Evolutionary conservation across 1,140 invertebrate species (phyloP).

Genomic region (Heliconius himera): DNA sequence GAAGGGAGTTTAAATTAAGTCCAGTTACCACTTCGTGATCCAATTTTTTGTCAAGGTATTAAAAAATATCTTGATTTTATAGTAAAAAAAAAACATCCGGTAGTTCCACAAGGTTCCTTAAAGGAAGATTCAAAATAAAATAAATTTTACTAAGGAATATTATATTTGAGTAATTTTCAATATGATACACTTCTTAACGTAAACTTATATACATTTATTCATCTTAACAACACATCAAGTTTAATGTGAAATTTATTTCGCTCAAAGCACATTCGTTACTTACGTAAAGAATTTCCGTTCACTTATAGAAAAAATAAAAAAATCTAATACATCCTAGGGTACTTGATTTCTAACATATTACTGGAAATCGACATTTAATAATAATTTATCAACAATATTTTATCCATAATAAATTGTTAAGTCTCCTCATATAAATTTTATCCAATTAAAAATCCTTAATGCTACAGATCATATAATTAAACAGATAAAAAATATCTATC

Average conservation of each 20-base stretch:
- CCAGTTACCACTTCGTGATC: too few relatives aligned
- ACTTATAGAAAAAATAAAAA: conserved; percentile 26
- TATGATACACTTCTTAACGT: conserved; percentile 64
- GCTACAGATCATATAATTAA: conserved; percentile 6
- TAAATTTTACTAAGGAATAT: conserved; percentile 57
- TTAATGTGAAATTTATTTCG: conserved; percentile 21
- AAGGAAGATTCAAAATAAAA: not conserved
- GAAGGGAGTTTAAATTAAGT: too few relatives aligned
- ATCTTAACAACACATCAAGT: conserved; percentile 31
- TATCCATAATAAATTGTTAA: not conserved
- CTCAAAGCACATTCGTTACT: conserved; percentile 12
- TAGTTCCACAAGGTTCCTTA: too few relatives aligned
- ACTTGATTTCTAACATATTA: conserved; percentile 7
- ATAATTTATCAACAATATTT: conserved; percentile 7
- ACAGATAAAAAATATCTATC: conserved; percentile 6
- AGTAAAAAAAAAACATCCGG: too few relatives aligned
- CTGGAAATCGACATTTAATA: conserved; percentile 10
- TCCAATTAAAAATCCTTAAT: not conserved
- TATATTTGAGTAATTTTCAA: conserved; percentile 72
- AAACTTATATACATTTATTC: conserved; percentile 54
- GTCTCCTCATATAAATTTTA: conserved; percentile 7
- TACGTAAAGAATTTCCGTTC: conserved; percentile 12
- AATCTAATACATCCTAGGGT: conserved; percentile 20
- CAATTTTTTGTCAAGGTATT: too few relatives aligned
- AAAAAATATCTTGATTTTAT: too few relatives aligned